Base-by-base conservation (phyloP, 2,113 vertebrate species). In the Poecile atricapillus region DNA sequence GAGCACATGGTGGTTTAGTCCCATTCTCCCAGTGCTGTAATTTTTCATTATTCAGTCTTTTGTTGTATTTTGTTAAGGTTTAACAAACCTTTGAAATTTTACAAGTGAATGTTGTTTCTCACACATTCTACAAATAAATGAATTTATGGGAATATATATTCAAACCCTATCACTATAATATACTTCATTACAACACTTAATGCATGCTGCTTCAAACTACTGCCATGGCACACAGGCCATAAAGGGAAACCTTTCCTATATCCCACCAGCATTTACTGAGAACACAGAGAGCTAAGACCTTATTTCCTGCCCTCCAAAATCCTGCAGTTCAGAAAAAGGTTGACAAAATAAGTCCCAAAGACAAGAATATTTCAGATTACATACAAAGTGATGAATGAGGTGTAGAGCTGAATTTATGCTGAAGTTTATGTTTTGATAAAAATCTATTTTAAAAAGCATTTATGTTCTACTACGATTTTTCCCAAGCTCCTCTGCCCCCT, bases 401-500 rank as follows among this genome's bases (percentile, higher is more conserved):
- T 76, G 64, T 81, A 91, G 43, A 89, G 68, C 15, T 90, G 59
- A 91, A 92, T 83, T 89, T 83, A 93, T 90, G 85, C 41, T 81
- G 19, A 95, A 93, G 75, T 94, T 95, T 77, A 74, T 95, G 70
- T 94, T 97, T 95, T 96, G 89, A 95, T 84, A 90, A 93, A 93
- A 89, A 86, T 85, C 73, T 97, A 94, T 97, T 96, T 95, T 88
- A 70, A 84, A 95, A 94, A 55, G 69, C 55, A 87, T 91, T 93
- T 90, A 55, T 89, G 65, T n/a, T 83, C 50, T 59, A 81, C 67
- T 74, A 75, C 74, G 82, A 52, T 52, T 92, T 97, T 97, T 96
- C 96, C 94, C 97, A 97, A 96, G 95, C 94, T 95, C 70, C 88
- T 89, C 90, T 97, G 94, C 78, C 95, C 95, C 83, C 81, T 92